Base-by-base conservation (phyloP, 2,113 vertebrate genomes). In the Neodon shergylaensis region DNA sequence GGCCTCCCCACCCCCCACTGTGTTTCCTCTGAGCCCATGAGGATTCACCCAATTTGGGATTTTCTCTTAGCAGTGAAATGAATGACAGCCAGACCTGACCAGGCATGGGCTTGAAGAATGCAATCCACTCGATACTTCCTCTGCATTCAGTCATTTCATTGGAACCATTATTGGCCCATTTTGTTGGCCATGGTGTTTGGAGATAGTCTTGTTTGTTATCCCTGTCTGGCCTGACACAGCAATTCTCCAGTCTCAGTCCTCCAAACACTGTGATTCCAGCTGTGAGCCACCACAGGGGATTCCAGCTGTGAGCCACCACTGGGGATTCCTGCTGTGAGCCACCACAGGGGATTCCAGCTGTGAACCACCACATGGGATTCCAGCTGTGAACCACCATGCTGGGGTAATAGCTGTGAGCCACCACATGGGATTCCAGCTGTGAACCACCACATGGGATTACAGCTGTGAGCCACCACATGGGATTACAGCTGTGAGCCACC, bases 101-200 rank as follows among this genome's bases (percentile, higher is more conserved):
- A 61, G 58, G n/a, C 6, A 2, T 61, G 0, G 1, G 3, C 42
- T 65, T 42, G 3, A 1, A 2, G 3, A 11, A 36, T n/a, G 16
- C 1, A 0, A 10, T 36, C 0, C 4, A 49, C 5, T 17, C 8
- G 2, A 0, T 1, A 0, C 12, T 10, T 77, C 4, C 36, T 7
- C 54, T 31, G 6, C 3, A 22, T 26, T 74, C 36, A 11, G 22
- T 39, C n/a, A 5, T 39, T 21, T 44, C 36, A 26, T 65, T 10
- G 36, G 31, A 49, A 49, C 4, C 70, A 5, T 3, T 36, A 19
- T 3, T 5, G 33, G 28, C 12, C 42, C 36, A 42, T 33, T 79
- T 83, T 87, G 36, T 39, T 65, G 54, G 24, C 58, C 58, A 21
- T 36, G 28, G 42, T 85, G 42, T 85, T 66, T 66, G 12, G 63